These are phyloP conservation scores for Desmophyllum pertusum DNA, from an alignment of 92 coral and sea anemone genomes.

Conservation along the genomic window DNA sequence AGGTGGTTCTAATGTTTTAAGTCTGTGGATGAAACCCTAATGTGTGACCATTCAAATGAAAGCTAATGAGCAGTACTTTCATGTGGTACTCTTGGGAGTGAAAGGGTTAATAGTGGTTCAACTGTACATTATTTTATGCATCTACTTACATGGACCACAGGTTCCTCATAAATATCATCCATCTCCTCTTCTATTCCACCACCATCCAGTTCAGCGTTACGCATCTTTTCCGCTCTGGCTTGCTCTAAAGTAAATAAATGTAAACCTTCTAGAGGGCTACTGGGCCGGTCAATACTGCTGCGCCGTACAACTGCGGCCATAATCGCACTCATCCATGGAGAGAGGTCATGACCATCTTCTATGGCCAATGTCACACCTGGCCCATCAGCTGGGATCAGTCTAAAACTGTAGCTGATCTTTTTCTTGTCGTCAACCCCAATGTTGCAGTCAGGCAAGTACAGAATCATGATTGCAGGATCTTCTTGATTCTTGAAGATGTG, in stretches of 20 bases:
- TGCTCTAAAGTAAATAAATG: constrained; percentile 51
- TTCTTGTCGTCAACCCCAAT: constrained; percentile 91
- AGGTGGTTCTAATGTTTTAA: no score
- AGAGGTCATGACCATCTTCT: constrained; percentile 93
- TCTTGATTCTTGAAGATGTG: constrained; percentile 90
- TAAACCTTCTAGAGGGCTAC: constrained; percentile 73
- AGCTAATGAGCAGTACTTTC: no score
- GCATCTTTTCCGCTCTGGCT: constrained; percentile 41
- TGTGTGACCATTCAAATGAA: no score
- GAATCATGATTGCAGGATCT: constrained; percentile 83
- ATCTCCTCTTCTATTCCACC: constrained; percentile 37
- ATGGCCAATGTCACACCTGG: constrained; percentile 85
- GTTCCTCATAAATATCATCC: constrained; percentile 71
- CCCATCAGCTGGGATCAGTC: constrained; percentile 75
- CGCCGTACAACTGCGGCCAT: constrained; percentile 97
- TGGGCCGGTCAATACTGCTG: constrained; percentile 73
- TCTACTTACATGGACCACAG: constrained; percentile 72
- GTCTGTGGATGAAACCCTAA: no score
- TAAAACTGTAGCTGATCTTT: constrained; percentile 83
- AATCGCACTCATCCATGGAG: constrained; percentile 99
- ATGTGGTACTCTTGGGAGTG: no score
- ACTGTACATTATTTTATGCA: no score
- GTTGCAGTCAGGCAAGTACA: constrained; percentile 83
- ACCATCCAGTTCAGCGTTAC: constrained; percentile 36
- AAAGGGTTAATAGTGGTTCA: no score